Base-by-base conservation (phyloP, 2,888 invertebrate genomes). In the Halictus quadricinctus region DNA sequence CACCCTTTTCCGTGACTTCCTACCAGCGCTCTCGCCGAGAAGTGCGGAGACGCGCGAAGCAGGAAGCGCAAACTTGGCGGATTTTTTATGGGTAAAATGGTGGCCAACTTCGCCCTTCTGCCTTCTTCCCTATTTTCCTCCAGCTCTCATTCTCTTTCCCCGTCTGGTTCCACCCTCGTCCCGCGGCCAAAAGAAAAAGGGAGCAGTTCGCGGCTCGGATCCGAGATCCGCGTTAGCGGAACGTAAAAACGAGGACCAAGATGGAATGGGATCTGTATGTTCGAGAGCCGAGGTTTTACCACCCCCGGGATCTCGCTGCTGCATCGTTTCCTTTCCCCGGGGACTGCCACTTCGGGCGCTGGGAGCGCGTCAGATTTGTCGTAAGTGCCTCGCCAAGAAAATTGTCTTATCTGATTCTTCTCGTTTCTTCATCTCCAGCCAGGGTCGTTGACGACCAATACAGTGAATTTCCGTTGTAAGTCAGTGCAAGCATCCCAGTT, bases 1-100 rank as follows among this genome's bases (percentile, higher is more conserved):
- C 86, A 79, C 87, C 83, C 90, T 80, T 89, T 87, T 87, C 88
- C 89, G 90, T 90, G 90, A 89, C 91, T 89, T 89, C 88, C 90
- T 91, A 86, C 90, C 90, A 90, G 89, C 90, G 90, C 90, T 91
- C 89, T 88, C 90, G 60, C 77, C 70, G 88, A 89, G 91, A 91
- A 90, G 90, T 90, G 90, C 90, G 85, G 87, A 88, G 89, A 93
- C 93, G 94, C 93, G 93, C 93, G 93, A 93, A 89, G 64, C 90
- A 93, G 94, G 94, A 94, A 94, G 90, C 93, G 92, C 94, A 92
- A 94, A 94, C 90, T 94, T 94, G 94, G 94, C 94, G 92, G 89
- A 93, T 94, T 93, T 92, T 93, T 92, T 93, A 93, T 92, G 91
- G 90, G 82, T 83, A 93, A 93, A 92, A 93, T 93, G 93, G 93